Conservation (phyloP, 2,888 invertebrate species). For the Rapana venosa region DNA sequence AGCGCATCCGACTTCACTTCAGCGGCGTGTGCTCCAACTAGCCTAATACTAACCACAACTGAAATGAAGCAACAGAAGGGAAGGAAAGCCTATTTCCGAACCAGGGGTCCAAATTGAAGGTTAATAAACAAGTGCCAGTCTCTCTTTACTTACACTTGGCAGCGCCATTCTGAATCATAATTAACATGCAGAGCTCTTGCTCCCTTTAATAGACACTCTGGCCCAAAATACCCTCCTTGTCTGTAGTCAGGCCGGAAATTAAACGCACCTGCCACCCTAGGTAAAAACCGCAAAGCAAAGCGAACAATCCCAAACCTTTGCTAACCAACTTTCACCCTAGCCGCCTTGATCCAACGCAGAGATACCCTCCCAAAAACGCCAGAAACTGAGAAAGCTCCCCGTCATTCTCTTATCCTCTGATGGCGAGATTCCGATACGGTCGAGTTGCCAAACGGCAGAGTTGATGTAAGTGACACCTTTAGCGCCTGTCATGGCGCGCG, state of each 20-base stretch:
- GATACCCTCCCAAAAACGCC: neutral
- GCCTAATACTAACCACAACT: no score
- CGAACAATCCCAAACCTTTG: neutral
- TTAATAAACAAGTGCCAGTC: no score
- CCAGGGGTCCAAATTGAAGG: no score
- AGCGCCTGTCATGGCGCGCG: neutral
- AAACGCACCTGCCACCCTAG: neutral
- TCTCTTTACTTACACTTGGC: no score
- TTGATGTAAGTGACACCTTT: conserved; percentile 41
- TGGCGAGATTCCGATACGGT: conserved; percentile 29
- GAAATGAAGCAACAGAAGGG: no score
- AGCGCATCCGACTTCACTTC: no score
- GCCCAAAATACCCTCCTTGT: no score
- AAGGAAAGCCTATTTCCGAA: no score
- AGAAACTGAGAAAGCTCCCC: neutral
- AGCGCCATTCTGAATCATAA: no score
- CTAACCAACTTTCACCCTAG: neutral
- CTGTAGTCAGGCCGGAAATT: neutral
- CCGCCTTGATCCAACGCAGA: neutral
- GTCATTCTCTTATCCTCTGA: conserved; percentile 3
- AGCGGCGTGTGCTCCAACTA: no score
- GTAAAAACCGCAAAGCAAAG: neutral
- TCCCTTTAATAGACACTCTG: no score
- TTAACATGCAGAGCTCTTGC: no score
- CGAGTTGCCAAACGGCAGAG: conserved; percentile 35